Evolutionary conservation across 2,113 vertebrate species (phyloP).

Genomic region (Brienomyrus brachyistius): DNA sequence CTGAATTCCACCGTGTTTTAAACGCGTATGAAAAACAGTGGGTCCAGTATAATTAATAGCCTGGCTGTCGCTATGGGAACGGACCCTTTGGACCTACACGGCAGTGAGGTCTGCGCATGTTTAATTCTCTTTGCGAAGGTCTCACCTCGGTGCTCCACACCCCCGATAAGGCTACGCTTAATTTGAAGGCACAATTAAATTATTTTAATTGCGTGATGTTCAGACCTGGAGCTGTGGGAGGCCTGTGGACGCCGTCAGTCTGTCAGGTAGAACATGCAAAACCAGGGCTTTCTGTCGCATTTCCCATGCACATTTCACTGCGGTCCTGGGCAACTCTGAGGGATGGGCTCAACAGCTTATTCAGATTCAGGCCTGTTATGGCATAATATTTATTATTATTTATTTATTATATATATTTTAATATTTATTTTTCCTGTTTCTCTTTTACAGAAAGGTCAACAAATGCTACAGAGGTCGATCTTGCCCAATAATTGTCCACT

Average conservation of each 20-base stretch:
- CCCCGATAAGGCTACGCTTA: not conserved
- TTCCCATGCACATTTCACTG: not conserved
- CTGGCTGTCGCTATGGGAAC: not conserved
- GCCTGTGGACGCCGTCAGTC: not conserved
- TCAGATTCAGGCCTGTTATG: not conserved
- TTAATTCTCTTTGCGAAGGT: not conserved
- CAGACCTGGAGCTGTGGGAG: not conserved
- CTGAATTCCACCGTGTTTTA: not conserved
- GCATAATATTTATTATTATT: not conserved
- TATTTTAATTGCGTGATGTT: not conserved
- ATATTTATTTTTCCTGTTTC: slow-evolving; percentile 36
- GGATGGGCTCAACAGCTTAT: not conserved
- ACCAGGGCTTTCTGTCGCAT: not conserved
- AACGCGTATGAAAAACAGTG: not conserved
- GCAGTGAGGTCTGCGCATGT: not conserved
- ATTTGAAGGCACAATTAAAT: not conserved
- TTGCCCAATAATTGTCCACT: slow-evolving; percentile 95
- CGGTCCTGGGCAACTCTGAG: not conserved
- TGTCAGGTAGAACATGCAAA: not conserved
- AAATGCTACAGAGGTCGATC: slow-evolving; percentile 97
- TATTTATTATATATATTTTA: not conserved
- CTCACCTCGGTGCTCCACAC: not conserved
- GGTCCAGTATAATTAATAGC: not conserved
- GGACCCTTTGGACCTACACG: not conserved
- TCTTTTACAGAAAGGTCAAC: slow-evolving; percentile 94